Percentiles rank a stretch among this genome's conserved stretches.
These are phyloP conservation scores for Augiades crinisus DNA, from an alignment of 2,888 invertebrate species.

Conservation along the genomic window DNA sequence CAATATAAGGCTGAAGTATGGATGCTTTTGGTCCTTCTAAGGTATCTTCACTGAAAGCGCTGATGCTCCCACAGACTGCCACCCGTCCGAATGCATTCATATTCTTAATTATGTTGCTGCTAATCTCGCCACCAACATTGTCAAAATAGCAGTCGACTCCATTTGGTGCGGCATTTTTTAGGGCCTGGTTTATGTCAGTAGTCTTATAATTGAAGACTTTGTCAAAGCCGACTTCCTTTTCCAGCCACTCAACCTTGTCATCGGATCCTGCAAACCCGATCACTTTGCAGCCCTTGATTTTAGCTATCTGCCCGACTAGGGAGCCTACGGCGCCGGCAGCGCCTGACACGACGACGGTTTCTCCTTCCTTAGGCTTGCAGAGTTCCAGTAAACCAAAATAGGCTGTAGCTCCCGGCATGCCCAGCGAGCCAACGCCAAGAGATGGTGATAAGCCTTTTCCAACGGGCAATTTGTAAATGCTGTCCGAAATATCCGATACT, in stretches of 20 bases:
- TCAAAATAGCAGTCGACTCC: conserved; percentile 90
- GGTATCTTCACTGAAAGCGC: conserved; percentile 73
- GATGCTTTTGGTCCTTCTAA: conserved; percentile 39
- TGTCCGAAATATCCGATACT: conserved; percentile 38
- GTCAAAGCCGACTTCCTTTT: conserved; percentile 84
- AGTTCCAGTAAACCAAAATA: conserved; percentile 85
- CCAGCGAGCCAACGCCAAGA: conserved; percentile 78
- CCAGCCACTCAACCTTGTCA: conserved; percentile 84
- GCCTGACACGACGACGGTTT: conserved; percentile 84
- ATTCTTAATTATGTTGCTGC: conserved; percentile 77
- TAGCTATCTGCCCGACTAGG: conserved; percentile 87
- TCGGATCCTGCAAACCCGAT: conserved; percentile 86
- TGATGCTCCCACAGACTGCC: conserved; percentile 83
- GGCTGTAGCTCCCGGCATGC: conserved; percentile 85
- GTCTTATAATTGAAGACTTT: conserved; percentile 88
- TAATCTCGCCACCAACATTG: conserved; percentile 86
- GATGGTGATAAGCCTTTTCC: conserved; percentile 71
- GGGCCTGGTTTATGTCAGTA: conserved; percentile 67
- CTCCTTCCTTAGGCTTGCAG: conserved; percentile 84
- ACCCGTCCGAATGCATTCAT: conserved; percentile 83
- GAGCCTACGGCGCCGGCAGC: conserved; percentile 87
- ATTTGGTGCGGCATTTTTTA: conserved; percentile 84
- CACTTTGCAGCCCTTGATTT: conserved; percentile 79
- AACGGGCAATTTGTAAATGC: conserved; percentile 62
- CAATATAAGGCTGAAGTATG: conserved; percentile 71